These are phyloP conservation scores for Nasonia oneida DNA, from an alignment of 2,888 invertebrate species.

Conservation along the genomic window DNA sequence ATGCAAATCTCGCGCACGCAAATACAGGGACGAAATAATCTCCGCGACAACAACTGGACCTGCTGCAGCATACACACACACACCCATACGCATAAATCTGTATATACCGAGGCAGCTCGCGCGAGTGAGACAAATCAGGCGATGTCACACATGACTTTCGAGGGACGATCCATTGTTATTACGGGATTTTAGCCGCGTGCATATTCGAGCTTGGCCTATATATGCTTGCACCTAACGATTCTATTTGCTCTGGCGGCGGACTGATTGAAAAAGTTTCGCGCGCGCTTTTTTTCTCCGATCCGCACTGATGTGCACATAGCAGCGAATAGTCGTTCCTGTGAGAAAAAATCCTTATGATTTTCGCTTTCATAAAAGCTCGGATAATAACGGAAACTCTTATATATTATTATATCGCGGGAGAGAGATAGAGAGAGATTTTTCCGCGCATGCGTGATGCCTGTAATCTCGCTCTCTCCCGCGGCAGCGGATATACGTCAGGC, in stretches of 20 bases:
- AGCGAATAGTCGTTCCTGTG: background rate
- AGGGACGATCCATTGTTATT: conserved; percentile 39
- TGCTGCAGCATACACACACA: background rate
- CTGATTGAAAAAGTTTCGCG: conserved; percentile 46
- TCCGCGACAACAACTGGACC: conserved; percentile 9
- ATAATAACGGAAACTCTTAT: too few species aligned
- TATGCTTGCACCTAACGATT: background rate
- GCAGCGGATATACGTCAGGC: conserved; percentile 21
- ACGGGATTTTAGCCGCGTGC: conserved; percentile 33
- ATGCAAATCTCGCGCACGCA: conserved; percentile 9
- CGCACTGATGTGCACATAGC: background rate
- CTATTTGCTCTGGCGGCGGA: background rate
- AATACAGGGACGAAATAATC: conserved; percentile 4
- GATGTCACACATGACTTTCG: conserved; percentile 46
- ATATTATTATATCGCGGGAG: background rate
- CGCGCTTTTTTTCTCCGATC: background rate
- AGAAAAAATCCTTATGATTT: too few species aligned
- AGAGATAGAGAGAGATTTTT: background rate
- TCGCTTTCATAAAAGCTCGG: too few species aligned
- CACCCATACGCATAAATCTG: background rate
- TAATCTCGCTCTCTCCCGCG: background rate
- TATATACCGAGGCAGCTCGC: background rate
- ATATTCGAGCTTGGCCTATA: conserved; percentile 4
- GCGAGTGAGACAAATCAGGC: conserved; percentile 45
- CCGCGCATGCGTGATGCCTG: background rate